phyloP scores from a whole-genome alignment of 2,888 invertebrate genomes.

The Disparrhopalites patrizii region DNA sequence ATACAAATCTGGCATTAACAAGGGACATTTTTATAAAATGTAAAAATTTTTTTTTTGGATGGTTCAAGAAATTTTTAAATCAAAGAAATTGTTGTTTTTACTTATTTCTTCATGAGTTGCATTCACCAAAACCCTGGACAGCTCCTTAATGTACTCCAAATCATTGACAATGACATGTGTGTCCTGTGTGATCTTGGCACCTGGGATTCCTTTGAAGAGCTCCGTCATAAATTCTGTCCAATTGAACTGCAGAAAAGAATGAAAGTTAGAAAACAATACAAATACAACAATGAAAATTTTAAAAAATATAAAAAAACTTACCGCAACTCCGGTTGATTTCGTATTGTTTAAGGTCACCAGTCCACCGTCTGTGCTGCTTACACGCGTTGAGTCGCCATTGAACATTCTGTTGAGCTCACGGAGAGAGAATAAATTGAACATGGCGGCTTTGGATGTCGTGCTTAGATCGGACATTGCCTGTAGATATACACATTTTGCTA shows the following conservation, averaged over 20 bases:
- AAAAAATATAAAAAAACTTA: neutral
- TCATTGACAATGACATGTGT: constrained; percentile 44
- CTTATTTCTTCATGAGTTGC: constrained; percentile 38
- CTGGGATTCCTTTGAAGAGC: constrained; percentile 37
- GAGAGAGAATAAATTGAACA: constrained; percentile 25
- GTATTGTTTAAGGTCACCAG: neutral
- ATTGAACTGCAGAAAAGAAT: constrained; percentile 43
- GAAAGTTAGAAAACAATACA: neutral
- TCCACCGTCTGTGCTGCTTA: neutral
- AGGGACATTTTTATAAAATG: too few species aligned
- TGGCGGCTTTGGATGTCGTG: constrained; percentile 14
- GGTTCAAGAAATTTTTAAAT: neutral
- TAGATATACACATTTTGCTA: neutral
- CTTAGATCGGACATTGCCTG: constrained; percentile 19
- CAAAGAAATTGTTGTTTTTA: constrained; percentile 10
- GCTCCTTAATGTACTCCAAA: constrained; percentile 37
- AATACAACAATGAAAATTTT: neutral
- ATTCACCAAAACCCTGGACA: constrained; percentile 34
- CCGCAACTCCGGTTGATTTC: neutral
- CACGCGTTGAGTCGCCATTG: neutral
- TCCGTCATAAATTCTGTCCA: constrained; percentile 45
- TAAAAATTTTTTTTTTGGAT: neutral
- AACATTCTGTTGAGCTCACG: constrained; percentile 21
- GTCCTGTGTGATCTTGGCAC: constrained; percentile 32
- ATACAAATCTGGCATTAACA: constrained; percentile 38